Evolutionary conservation across 2,113 vertebrate species (phyloP).

Genomic region (Microcebus murinus): DNA sequence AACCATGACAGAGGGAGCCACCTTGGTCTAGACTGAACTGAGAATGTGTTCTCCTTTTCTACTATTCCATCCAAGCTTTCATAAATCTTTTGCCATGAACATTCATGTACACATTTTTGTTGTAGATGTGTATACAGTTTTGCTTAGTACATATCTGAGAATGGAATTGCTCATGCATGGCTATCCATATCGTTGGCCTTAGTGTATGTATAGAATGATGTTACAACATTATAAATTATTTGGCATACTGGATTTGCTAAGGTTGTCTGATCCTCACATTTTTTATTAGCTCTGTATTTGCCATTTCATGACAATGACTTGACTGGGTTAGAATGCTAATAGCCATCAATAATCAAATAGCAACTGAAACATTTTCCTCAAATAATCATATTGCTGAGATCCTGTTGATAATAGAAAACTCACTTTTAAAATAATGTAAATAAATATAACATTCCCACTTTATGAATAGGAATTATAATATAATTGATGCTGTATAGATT

Average conservation of each 20-base stretch:
- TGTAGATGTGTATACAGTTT: not conserved
- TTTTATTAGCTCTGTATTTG: not conserved
- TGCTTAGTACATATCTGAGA: not conserved
- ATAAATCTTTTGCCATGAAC: not conserved
- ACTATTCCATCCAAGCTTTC: not conserved
- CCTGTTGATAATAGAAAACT: not conserved
- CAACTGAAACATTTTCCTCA: not conserved
- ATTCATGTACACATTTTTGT: not conserved
- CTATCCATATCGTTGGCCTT: not conserved
- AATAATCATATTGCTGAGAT: not conserved
- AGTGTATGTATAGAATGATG: not conserved
- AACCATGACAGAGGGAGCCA: too few relatives aligned
- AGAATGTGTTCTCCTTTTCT: not conserved
- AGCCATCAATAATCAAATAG: not conserved
- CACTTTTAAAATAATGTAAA: not conserved
- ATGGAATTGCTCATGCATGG: not conserved
- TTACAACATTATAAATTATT: not conserved
- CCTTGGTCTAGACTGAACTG: not conserved
- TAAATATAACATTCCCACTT: not conserved
- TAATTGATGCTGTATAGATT: not conserved
- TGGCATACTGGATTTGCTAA: not conserved
- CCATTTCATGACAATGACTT: not conserved
- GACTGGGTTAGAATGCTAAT: not conserved
- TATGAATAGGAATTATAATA: not conserved
- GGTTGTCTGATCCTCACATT: not conserved